These are phyloP conservation scores for Rhopalosiphum maidis DNA, from an alignment of 1,140 invertebrate species.

Conservation along the genomic window DNA sequence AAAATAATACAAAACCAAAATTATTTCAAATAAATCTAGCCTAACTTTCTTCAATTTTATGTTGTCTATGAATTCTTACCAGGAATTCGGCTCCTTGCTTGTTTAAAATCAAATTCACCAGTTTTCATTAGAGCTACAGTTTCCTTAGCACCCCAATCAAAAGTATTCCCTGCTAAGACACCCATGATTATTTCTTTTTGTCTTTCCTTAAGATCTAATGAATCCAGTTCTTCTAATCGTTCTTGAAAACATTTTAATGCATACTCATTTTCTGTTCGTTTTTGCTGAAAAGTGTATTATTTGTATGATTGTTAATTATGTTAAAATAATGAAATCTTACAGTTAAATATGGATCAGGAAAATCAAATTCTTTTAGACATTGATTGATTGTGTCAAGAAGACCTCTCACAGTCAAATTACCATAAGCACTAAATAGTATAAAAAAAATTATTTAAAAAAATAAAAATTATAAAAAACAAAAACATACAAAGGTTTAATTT, in stretches of 20 bases:
- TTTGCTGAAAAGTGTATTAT: conserved; percentile 66
- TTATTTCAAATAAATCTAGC: neutral
- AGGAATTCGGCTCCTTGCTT: conserved; percentile 78
- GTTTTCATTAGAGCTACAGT: conserved; percentile 83
- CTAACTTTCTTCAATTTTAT: neutral
- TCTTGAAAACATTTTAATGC: conserved; percentile 67
- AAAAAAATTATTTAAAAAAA: neutral
- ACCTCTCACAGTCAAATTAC: conserved; percentile 84
- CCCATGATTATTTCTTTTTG: conserved; percentile 69
- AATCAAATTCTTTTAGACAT: conserved; percentile 87
- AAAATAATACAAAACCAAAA: conserved; percentile 59
- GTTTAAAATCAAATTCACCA: conserved; percentile 77
- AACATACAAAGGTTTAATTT: conserved; percentile 77
- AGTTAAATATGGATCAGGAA: conserved; percentile 88
- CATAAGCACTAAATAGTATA: conserved; percentile 76
- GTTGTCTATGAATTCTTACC: conserved; percentile 63
- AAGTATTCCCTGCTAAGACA: conserved; percentile 86
- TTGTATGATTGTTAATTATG: neutral
- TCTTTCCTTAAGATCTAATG: conserved; percentile 66
- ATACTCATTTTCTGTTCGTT: conserved; percentile 73
- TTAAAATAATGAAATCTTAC: conserved; percentile 62
- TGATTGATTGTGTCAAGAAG: conserved; percentile 92
- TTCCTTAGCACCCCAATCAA: conserved; percentile 95
- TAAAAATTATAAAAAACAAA: neutral
- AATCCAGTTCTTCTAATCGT: conserved; percentile 68